Evolutionary conservation across 2,888 invertebrate species (phyloP).

Genomic region (Drosophila formosana): DNA sequence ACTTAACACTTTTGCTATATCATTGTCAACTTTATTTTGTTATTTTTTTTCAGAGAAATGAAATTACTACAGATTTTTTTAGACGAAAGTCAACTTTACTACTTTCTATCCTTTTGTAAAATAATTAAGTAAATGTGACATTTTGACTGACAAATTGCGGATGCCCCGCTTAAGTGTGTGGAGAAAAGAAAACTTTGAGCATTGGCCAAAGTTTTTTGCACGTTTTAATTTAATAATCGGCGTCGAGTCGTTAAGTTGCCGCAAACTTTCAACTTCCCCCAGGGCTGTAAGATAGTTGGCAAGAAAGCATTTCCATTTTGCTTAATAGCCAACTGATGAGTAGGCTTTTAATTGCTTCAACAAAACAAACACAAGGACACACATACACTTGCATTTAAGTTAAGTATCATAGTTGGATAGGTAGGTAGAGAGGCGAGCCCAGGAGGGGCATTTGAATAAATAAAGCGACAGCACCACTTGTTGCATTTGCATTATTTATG

Average conservation of each 20-base stretch:
- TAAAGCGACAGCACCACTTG: constrained; percentile 67
- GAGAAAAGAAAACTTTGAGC: constrained; percentile 41
- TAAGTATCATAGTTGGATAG: not conserved
- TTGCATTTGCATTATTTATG: constrained; percentile 71
- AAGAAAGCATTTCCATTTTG: constrained; percentile 49
- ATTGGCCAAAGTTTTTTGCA: constrained; percentile 61
- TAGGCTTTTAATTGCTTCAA: constrained; percentile 60
- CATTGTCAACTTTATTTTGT: too few species aligned
- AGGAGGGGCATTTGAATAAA: constrained; percentile 58
- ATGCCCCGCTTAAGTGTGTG: not conserved
- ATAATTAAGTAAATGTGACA: not conserved
- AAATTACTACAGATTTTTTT: too few species aligned
- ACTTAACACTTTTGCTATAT: too few species aligned
- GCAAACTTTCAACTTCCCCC: constrained; percentile 44
- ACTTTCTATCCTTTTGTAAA: not conserved
- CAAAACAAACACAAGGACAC: constrained; percentile 8
- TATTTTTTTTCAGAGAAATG: too few species aligned
- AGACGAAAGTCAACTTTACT: too few species aligned
- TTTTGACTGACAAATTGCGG: not conserved
- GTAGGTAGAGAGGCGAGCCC: not conserved
- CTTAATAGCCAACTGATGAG: constrained; percentile 56
- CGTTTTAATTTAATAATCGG: constrained; percentile 82
- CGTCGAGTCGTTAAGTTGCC: constrained; percentile 60
- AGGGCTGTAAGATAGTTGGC: constrained; percentile 26
- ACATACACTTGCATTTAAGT: not conserved